These are phyloP conservation scores for Acanthoscelides obtectus DNA, from an alignment of 2,888 invertebrate species.

Conservation along the genomic window DNA sequence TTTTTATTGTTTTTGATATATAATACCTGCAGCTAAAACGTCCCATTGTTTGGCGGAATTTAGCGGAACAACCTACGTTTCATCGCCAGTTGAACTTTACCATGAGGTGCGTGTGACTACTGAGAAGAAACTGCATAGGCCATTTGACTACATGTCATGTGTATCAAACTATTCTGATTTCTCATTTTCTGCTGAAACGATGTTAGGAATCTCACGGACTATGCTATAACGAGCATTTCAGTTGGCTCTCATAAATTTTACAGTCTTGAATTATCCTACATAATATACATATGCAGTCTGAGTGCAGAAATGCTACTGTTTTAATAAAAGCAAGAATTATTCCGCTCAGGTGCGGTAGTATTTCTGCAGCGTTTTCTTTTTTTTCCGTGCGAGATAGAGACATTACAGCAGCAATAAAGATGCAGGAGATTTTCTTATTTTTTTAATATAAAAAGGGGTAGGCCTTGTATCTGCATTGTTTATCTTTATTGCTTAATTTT, in stretches of 20 bases:
- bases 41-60: too few species aligned
- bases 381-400: not conserved
- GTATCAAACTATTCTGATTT: too few species aligned
- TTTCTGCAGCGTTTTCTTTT: not conserved
- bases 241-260: not conserved
- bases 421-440: not conserved
- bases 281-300: not conserved
- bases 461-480: not conserved
- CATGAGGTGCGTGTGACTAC: too few species aligned
- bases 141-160: too few species aligned
- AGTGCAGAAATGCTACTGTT: not conserved
- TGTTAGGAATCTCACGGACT: not conserved
- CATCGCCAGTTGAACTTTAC: too few species aligned
- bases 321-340: not conserved
- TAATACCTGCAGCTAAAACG: too few species aligned
- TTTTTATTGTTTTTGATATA: too few species aligned
- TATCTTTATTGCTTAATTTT: not conserved
- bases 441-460: not conserved
- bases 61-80: too few species aligned
- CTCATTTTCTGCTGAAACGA: not conserved
- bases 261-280: not conserved
- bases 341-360: not conserved
- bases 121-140: too few species aligned
- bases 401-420: not conserved
- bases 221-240: not conserved